phyloP scores from a whole-genome alignment of 2,888 invertebrate species.

The Arge pagana region DNA sequence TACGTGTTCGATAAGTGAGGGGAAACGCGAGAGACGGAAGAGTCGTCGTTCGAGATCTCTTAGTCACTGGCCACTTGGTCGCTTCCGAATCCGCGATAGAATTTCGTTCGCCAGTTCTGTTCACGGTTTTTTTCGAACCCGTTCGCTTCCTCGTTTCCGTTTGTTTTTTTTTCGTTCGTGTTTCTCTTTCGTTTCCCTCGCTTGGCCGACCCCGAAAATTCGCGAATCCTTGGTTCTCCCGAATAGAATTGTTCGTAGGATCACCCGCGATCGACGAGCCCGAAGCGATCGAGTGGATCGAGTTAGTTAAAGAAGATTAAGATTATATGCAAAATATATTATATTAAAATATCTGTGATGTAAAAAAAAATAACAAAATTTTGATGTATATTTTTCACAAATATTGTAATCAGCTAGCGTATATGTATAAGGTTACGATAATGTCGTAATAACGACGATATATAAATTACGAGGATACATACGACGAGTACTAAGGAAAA shows the following conservation, averaged over 20 bases:
- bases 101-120: too few species aligned
- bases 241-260: too few species aligned
- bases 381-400: constrained; percentile 60
- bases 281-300: constrained; percentile 42
- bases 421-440: constrained; percentile 56
- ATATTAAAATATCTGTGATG: constrained; percentile 60
- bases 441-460: constrained; percentile 43
- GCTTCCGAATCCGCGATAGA: constrained; percentile 4
- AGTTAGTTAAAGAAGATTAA: constrained; percentile 44
- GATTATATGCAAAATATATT: constrained; percentile 55
- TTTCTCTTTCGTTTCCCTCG: not conserved
- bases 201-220: constrained; percentile 20
- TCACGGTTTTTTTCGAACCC: too few species aligned
- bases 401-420: constrained; percentile 58
- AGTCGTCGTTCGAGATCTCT: constrained; percentile 12
- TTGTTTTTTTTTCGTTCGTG: constrained; percentile 20
- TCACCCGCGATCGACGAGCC: constrained; percentile 46
- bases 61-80: constrained; percentile 3
- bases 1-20: constrained; percentile 22
- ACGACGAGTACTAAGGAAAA: too few species aligned
- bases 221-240: constrained; percentile 35
- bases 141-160: constrained; percentile 12
- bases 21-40: constrained; percentile 9
- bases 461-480: not conserved
- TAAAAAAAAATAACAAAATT: constrained; percentile 59